phyloP scores from a whole-genome alignment of 2,113 vertebrate genomes.

The Saimiri boliviensis region DNA sequence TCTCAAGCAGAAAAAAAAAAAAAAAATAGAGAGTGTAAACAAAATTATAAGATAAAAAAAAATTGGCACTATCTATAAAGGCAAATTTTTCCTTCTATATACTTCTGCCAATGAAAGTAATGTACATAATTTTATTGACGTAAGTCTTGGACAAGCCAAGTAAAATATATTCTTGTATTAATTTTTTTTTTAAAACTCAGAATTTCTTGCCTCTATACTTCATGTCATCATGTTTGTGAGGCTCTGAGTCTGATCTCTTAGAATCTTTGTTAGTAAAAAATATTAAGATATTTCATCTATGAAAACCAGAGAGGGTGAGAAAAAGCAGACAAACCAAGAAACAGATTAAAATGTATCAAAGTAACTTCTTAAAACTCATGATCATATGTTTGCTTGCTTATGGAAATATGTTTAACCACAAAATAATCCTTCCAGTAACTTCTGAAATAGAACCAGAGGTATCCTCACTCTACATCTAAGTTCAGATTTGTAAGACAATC shows the following conservation, averaged over 20 bases:
- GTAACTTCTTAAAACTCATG: background rate
- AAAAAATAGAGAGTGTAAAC: background rate
- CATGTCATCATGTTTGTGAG: background rate
- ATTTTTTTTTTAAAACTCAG: background rate
- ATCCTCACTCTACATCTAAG: background rate
- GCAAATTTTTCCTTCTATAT: background rate
- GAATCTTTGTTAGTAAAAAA: background rate
- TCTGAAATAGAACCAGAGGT: background rate
- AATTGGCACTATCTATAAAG: background rate
- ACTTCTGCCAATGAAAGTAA: slow-evolving; percentile 1
- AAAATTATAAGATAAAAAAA: slow-evolving; percentile 26
- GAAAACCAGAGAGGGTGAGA: background rate
- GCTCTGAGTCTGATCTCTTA: background rate
- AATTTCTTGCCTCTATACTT: background rate
- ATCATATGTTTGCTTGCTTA: background rate
- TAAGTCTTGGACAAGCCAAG: background rate
- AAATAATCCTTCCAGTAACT: background rate
- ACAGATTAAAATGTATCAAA: background rate
- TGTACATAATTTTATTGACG: background rate
- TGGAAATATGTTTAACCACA: background rate
- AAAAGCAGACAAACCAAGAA: background rate
- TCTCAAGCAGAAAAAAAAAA: slow-evolving; percentile 46
- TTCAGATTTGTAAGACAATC: background rate
- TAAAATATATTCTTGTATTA: background rate
- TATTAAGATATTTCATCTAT: background rate